Conservation (phyloP, 30 jellyfish, hydroid and myxozoan species). For the Aurelia coerulea region DNA sequence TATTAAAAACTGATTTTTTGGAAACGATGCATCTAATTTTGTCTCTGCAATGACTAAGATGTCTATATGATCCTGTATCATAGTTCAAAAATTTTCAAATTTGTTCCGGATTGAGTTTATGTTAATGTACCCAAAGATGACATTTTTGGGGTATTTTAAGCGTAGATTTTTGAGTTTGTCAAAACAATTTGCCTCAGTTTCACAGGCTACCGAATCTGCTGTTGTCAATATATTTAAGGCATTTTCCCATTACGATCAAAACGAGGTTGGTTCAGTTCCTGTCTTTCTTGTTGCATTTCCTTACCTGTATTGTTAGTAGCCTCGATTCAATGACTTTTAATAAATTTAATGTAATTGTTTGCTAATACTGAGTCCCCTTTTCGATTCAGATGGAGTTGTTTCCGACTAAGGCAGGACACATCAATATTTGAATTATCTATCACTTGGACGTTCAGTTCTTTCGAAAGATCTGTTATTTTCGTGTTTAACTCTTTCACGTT, state of each 20-base stretch:
- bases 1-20: conserved; percentile 17
- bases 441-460: background rate
- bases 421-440: background rate
- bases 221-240: conserved; percentile 20
- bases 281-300: background rate
- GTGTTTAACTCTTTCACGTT: background rate
- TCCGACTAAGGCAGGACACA: background rate
- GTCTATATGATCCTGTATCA: too few relatives aligned
- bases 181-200: too few relatives aligned
- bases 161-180: too few relatives aligned
- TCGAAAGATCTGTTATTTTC: background rate
- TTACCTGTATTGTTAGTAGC: conserved; percentile 11
- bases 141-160: too few relatives aligned
- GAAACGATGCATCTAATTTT: conserved; percentile 29
- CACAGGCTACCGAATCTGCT: too few relatives aligned
- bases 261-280: background rate
- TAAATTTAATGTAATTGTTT: conserved; percentile 3
- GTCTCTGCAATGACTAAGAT: too few relatives aligned
- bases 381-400: too few relatives aligned
- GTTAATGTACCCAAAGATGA: too few relatives aligned
- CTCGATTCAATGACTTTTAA: background rate
- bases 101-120: too few relatives aligned
- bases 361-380: conserved; percentile 13
- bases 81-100: too few relatives aligned
- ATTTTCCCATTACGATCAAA: conserved; percentile 1